Percentiles rank a stretch among this genome's conserved stretches.
Conservation (phyloP, 2,797 vertebrate genomes). For the Phoeniculus purpureus region DNA sequence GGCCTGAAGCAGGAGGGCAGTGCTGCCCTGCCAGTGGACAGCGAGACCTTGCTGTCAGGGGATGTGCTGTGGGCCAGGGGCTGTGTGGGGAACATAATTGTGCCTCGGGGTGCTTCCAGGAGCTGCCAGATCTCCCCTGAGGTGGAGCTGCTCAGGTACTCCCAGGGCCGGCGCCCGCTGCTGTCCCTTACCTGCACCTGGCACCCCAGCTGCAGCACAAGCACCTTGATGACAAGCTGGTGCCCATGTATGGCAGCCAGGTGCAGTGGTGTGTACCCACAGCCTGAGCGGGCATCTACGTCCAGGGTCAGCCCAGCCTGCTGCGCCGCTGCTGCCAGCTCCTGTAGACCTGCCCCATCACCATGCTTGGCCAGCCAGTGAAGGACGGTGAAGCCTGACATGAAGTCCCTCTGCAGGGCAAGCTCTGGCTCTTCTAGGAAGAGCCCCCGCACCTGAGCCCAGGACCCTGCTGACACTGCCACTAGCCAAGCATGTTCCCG, state of each 20-base stretch:
- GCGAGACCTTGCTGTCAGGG: constrained; percentile 49
- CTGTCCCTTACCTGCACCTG: constrained; percentile 83
- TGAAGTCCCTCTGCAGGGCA: constrained; percentile 87
- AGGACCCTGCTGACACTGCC: constrained; percentile 83
- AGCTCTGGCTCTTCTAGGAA: constrained; percentile 87
- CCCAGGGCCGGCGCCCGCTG: constrained; percentile 90
- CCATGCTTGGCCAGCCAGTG: constrained; percentile 98
- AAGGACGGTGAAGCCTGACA: constrained; percentile 90
- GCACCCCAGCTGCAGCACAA: constrained; percentile 86
- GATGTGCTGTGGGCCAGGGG: constrained; percentile 43
- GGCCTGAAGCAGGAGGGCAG: constrained; percentile 75
- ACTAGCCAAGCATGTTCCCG: constrained; percentile 91
- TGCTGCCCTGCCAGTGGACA: constrained; percentile 60
- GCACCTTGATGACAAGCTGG: constrained; percentile 84
- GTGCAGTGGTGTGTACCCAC: constrained; percentile 92
- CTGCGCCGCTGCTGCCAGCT: constrained; percentile 81
- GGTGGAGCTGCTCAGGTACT: constrained; percentile 80
- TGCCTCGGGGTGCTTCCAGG: constrained; percentile 81
- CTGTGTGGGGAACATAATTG: constrained; percentile 76
- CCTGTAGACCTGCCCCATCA: constrained; percentile 84
- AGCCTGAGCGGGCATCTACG: constrained; percentile 80
- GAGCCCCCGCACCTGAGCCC: constrained; percentile 83
- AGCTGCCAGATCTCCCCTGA: constrained; percentile 84
- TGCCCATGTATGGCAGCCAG: constrained; percentile 90
- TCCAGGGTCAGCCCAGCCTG: constrained; percentile 81